phyloP scores from a whole-genome alignment of 2,797 vertebrate genomes.

The Podarcis lilfordi region DNA sequence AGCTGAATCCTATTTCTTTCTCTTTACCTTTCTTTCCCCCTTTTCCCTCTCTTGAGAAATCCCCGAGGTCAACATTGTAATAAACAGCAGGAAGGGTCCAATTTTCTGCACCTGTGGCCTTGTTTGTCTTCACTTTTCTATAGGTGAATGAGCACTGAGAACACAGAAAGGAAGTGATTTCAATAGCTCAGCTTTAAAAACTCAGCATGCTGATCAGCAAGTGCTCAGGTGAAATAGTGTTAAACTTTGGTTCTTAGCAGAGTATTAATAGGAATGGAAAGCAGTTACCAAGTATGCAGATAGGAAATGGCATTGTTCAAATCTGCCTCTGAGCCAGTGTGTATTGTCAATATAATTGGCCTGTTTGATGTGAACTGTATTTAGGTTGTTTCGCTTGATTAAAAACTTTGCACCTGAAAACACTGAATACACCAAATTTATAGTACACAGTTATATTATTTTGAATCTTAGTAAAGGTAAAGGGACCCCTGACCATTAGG shows the following conservation, averaged over 20 bases:
- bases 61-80: slow-evolving; percentile 63
- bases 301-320: slow-evolving; percentile 44
- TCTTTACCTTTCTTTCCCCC: slow-evolving; percentile 10
- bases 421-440: background rate
- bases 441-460: background rate
- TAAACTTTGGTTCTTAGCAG: slow-evolving; percentile 57
- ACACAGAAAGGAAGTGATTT: slow-evolving; percentile 70
- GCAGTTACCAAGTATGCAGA: slow-evolving; percentile 38
- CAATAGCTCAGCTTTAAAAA: slow-evolving; percentile 69
- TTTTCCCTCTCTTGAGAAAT: slow-evolving; percentile 15
- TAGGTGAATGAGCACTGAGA: slow-evolving; percentile 68
- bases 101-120: slow-evolving; percentile 75
- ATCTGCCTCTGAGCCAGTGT: slow-evolving; percentile 25
- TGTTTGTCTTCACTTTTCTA: slow-evolving; percentile 70
- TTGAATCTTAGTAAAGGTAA: slow-evolving; percentile 23
- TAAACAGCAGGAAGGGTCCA: slow-evolving; percentile 71
- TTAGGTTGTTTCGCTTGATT: slow-evolving; percentile 39
- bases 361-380: background rate
- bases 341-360: background rate
- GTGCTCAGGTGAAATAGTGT: slow-evolving; percentile 70
- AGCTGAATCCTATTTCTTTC: slow-evolving; percentile 51
- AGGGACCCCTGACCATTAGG: too few relatives aligned
- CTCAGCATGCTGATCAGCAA: slow-evolving; percentile 68
- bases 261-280: slow-evolving; percentile 29
- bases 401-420: slow-evolving; percentile 43